Evolutionary conservation across 2,797 vertebrate species (phyloP), one percentile per base, ranked within the genome.

Genomic region (Sylvia borin): DNA sequence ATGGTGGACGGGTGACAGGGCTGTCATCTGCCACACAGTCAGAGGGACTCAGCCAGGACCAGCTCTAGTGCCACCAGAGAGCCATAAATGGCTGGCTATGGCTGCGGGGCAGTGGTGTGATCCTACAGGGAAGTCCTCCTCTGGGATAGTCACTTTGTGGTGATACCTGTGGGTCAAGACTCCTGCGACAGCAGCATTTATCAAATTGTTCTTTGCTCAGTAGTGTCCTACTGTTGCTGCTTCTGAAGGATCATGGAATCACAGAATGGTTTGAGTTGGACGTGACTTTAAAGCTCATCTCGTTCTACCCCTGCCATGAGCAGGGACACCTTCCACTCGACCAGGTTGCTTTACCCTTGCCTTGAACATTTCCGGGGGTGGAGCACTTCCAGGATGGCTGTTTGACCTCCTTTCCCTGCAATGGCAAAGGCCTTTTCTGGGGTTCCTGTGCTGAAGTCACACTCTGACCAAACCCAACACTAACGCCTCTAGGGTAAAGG

Each of bases 1-100:
- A 7, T 0, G 32, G 21, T 36, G 14, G 45, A 54, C 16, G 0
- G 1, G 31, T 18, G 70, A 13, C 2, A 5, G 45, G 25, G 50
- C 50, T 36, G 34, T 58, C 9, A 3, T n/a, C 36, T 24, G 57
- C 45, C 26, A 4, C 10, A 2, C 1, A 10, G 32, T 25, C 13
- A 5, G 26, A 67, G 38, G 13, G 54, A 22, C 51, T 55, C 76
- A 14, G 55, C 29, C 8, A 6, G 34, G 83, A 72, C 18, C 34
- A 16, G 13, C 31, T 60, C 34, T 11, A 25, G n/a, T 36, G 36
- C 17, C 43, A 3, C 47, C 1, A 5, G 72, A 9, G 51, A 29
- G 32, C 50, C 31, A 58, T 38, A n/a, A 40, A 6, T 29, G 66
- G 25, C 48, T 51, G 58, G 51, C 13, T 2, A 17, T 31, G 16